phyloP scores from a whole-genome alignment of 2,888 invertebrate genomes.

The Ophion ventricosus region DNA sequence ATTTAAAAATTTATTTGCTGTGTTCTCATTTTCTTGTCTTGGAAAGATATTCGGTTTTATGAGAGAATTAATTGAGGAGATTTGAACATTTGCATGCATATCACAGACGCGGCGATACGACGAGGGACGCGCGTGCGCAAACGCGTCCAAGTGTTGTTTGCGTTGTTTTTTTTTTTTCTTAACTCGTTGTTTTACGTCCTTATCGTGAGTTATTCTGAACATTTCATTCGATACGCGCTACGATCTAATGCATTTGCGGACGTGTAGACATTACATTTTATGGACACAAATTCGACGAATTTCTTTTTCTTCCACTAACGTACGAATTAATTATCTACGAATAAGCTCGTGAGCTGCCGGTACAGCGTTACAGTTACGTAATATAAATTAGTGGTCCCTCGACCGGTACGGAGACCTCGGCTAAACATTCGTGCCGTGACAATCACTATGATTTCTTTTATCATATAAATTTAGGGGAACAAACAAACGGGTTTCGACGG shows the following conservation, averaged over 20 bases:
- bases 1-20: conserved; percentile 23
- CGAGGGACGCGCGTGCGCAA: conserved; percentile 51
- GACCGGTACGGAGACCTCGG: conserved; percentile 40
- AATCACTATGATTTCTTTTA: conserved; percentile 20
- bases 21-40: conserved; percentile 1
- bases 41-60: conserved; percentile 9
- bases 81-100: conserved; percentile 71
- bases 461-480: background rate
- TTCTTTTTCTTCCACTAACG: conserved; percentile 48
- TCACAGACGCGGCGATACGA: conserved; percentile 78
- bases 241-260: conserved; percentile 41
- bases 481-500: conserved; percentile 16
- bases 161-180: conserved; percentile 20
- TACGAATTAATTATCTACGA: conserved; percentile 65
- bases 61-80: conserved; percentile 43
- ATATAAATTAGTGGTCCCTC: conserved; percentile 44
- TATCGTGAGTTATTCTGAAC: conserved; percentile 31
- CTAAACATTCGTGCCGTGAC: background rate
- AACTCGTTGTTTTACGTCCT: background rate
- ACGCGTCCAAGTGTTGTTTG: conserved; percentile 47
- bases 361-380: conserved; percentile 62
- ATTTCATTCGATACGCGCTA: conserved; percentile 47
- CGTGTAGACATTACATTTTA: conserved; percentile 48
- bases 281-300: conserved; percentile 57
- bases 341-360: conserved; percentile 70